Base-by-base conservation (phyloP, 2,888 invertebrate species). In the Colletes collaris region DNA sequence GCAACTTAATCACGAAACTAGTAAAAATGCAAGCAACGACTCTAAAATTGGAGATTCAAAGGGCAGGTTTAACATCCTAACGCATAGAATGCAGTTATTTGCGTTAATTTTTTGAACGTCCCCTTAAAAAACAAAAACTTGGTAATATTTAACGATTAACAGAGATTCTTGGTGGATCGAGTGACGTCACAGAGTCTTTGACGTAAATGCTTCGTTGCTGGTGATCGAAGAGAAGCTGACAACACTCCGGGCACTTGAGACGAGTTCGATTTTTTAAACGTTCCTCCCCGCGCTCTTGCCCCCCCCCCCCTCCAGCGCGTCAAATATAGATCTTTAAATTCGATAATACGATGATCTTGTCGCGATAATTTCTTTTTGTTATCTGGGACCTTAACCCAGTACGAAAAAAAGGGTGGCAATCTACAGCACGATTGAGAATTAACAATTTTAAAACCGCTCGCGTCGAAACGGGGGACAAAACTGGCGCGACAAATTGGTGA, bases 101-200 rank as follows among this genome's bases (percentile, higher is more conserved):
- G 27, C 2, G 27, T 1, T 27, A 27, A 27, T 27, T 27, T 27
- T 27, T 27, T 2, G 27, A 27, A 27, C 27, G 27, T 27, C 27
- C 27, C 27, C 27, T 27, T 27, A 27, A 37, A 16, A 6, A 2
- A 11, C 35, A 19, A 13, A 35, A 11, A 63, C 11, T 8, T 19
- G n/a, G 27, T 19, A 44, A 35, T 37, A 37, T 46, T 53, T 35
- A 55, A 77, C 52, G 4, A 27, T 37, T 59, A 64, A 64, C 35
- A 64, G 58, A 79, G 27, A 66, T n/a, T 58, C 5, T 40, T 19
- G 50, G 55, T 63, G 16, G 52, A 16, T 55, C 52, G 50, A 69
- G 64, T 86, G 86, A 88, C 87, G 88, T 88, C 87, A 88, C 60
- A 44, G 60, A 80, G 53, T 68, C 84, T 82, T 87, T 88, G 87